Base-by-base conservation (phyloP, 2,113 vertebrate species). In the Rhynchomys soricoides region DNA sequence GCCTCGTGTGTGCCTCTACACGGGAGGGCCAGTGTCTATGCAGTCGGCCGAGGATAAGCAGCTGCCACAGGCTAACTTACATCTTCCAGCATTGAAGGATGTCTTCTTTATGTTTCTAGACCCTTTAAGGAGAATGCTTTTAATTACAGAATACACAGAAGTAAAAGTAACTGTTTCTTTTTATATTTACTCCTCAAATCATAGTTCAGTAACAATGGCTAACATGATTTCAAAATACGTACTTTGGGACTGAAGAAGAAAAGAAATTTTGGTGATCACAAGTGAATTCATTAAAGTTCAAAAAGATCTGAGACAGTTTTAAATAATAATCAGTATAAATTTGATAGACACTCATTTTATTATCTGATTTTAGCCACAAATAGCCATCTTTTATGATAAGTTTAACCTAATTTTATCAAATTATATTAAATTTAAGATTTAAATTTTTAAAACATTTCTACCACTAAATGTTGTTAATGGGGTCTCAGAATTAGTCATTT, bases 381-480 rank as follows among this genome's bases (percentile, higher is more conserved):
- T 66, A 92, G 17, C 40, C 7, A 70, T 90, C 93, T 78, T 73
- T 86, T 90, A 87, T 90, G 83, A 83, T 95, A 24, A 45, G 22
- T 43, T 75, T 88, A 68, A 86, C 43, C 37, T 55, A 34, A 15
- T 68, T 68, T 34, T 68, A 68, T 68, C 34, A 85, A 86, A 93
- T 95, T 55, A 66, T 90, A 16, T 62, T 86, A 81, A 91, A 73
- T 97, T 86, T 93, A 31, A 91, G 31, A 77, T 94, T 97, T 50
- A 92, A 48, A 78, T 4, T 45, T 81, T 94, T 81, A 86, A 83
- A 57, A 90, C 13, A 59, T 92, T 96, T 96, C 11, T 83, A 31
- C 24, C 83, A 40, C 24, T 91, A 89, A 71, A 73, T 75, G 9
- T 94, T 96, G 86, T 85, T 70, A 89, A 68, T 86, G 37, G 74